phyloP scores from a whole-genome alignment of 2,888 invertebrate genomes.

The Oscheius sp. region DNA sequence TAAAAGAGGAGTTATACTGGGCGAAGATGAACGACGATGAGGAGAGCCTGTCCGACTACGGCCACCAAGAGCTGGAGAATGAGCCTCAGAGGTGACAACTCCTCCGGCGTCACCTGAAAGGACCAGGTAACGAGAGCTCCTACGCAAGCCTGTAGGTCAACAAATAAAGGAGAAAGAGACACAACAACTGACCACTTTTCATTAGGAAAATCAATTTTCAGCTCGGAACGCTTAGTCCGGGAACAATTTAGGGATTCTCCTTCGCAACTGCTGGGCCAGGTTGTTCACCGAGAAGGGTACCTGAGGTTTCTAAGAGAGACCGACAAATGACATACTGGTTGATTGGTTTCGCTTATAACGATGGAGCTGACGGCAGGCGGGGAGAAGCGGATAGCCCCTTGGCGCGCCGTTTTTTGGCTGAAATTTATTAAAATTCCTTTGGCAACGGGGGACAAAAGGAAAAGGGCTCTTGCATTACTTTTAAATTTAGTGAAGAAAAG shows the following conservation, averaged over 20 bases:
- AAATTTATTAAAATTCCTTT: conserved; percentile 3
- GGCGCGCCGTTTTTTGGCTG: conserved; percentile 30
- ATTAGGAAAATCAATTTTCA: conserved; percentile 11
- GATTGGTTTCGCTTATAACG: conserved; percentile 1
- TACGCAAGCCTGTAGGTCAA: not conserved
- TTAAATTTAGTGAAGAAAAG: too few relatives aligned
- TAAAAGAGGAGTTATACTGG: not conserved
- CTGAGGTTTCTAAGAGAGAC: not conserved
- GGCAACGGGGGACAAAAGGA: not conserved
- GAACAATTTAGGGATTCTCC: conserved; percentile 26
- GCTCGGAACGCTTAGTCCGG: not conserved
- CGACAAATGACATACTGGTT: conserved; percentile 1
- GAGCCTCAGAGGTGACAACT: conserved; percentile 8
- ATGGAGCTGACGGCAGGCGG: conserved; percentile 23
- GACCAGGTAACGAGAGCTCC: conserved; percentile 14
- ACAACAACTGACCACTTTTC: conserved; percentile 18
- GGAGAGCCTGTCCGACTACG: not conserved
- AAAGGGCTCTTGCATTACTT: not conserved
- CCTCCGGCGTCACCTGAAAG: conserved; percentile 19
- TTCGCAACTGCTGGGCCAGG: conserved; percentile 22
- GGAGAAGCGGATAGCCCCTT: conserved; percentile 27
- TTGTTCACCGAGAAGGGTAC: conserved; percentile 29
- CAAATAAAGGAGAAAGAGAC: not conserved
- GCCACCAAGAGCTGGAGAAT: conserved; percentile 5
- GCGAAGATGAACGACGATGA: conserved; percentile 22